Conservation (phyloP, 2,113 vertebrate species). For the Prietella phreatophila region DNA sequence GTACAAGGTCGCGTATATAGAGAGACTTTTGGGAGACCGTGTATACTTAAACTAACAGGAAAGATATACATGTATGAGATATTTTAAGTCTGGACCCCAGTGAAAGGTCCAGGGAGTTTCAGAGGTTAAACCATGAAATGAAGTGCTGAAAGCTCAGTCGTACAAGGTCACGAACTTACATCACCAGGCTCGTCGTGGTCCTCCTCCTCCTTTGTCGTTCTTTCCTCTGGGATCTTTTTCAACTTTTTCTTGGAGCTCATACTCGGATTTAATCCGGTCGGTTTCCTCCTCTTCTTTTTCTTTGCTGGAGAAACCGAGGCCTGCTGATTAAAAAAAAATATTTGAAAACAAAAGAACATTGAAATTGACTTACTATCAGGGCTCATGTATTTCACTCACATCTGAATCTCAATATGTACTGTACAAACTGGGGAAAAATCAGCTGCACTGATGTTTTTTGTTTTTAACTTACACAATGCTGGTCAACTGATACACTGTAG, state of each 20-base stretch:
- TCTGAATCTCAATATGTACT: neutral
- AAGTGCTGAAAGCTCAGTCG: neutral
- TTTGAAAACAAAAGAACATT: neutral
- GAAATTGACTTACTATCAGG: neutral
- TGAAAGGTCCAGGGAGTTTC: neutral
- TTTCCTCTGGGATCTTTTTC: conserved; percentile 54
- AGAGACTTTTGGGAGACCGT: too few species aligned
- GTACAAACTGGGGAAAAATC: neutral
- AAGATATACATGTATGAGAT: neutral
- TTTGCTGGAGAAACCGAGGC: conserved; percentile 25
- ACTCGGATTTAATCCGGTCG: conserved; percentile 45
- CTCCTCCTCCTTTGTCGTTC: conserved; percentile 40
- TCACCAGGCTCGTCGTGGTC: neutral
- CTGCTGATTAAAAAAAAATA: conserved; percentile 3
- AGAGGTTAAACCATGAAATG: neutral
- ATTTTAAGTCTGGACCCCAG: neutral
- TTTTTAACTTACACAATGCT: neutral
- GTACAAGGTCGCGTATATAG: too few species aligned
- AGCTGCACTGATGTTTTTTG: neutral
- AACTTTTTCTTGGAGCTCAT: conserved; percentile 47
- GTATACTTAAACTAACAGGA: neutral
- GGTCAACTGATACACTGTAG: neutral
- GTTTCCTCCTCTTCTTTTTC: conserved; percentile 62
- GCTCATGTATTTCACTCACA: neutral
- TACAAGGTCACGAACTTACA: conserved; percentile 40